These are phyloP conservation scores for Listronotus oregonensis DNA, from an alignment of 1,140 invertebrate species.

Conservation along the genomic window DNA sequence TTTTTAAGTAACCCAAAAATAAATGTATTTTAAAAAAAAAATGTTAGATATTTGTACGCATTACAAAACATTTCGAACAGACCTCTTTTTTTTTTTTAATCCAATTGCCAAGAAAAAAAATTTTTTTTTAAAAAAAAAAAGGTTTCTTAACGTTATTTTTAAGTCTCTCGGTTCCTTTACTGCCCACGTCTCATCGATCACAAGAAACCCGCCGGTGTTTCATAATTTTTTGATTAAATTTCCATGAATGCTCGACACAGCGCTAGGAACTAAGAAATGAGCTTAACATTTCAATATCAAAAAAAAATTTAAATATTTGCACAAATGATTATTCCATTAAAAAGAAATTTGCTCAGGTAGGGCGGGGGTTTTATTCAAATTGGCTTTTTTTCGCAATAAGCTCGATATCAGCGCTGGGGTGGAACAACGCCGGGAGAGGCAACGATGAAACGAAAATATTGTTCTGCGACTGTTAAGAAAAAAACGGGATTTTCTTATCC, in stretches of 20 bases:
- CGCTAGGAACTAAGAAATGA: conserved; percentile 50
- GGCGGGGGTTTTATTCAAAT: conserved; percentile 49
- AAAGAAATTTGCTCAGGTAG: conserved; percentile 57
- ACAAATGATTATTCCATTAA: conserved; percentile 58
- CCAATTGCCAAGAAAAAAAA: no score
- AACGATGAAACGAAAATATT: conserved; percentile 44
- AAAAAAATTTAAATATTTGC: conserved; percentile 57
- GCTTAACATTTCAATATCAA: conserved; percentile 55
- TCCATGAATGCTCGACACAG: conserved; percentile 48
- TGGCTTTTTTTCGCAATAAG: conserved; percentile 37
- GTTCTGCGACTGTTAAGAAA: conserved; percentile 43
- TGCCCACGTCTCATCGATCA: conserved; percentile 39
- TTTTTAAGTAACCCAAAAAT: no score
- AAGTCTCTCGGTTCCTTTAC: background rate
- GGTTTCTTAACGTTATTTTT: no score
- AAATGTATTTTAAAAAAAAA: no score
- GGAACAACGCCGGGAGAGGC: conserved; percentile 16
- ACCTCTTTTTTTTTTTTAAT: no score
- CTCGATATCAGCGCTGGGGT: conserved; percentile 35
- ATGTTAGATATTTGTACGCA: no score
- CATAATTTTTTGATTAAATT: conserved; percentile 56
- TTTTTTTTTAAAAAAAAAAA: no score
- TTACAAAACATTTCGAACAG: no score
- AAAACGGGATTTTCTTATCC: conserved; percentile 33
- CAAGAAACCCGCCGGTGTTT: conserved; percentile 47